Evolutionary conservation across 2,113 vertebrate species (phyloP).

Genomic region (Chamaea fasciata): DNA sequence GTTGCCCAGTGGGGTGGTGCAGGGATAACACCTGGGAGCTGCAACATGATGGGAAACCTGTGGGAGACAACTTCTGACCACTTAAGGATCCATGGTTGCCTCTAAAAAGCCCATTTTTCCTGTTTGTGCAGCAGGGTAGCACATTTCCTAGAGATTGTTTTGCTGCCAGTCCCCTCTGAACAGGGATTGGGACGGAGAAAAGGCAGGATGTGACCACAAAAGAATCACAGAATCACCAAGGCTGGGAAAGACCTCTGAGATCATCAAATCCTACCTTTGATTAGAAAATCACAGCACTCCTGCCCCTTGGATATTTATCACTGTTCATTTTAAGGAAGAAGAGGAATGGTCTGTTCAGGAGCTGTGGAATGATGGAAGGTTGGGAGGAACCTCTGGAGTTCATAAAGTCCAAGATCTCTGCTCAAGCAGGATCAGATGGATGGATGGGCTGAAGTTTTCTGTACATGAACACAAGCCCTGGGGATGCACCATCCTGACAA

Average conservation of each 20-base stretch:
- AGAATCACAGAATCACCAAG: not conserved
- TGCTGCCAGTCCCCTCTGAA: not conserved
- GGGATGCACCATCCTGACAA: not conserved
- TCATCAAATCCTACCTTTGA: not conserved
- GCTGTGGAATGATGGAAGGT: not conserved
- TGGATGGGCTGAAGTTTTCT: not conserved
- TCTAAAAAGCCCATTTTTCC: not conserved
- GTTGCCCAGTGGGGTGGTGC: not conserved
- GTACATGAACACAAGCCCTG: not conserved
- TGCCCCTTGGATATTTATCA: not conserved
- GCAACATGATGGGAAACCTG: not conserved
- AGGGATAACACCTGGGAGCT: not conserved
- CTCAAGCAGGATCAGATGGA: not conserved
- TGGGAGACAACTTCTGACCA: not conserved
- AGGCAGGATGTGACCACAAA: not conserved
- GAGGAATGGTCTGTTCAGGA: not conserved
- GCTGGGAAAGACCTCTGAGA: not conserved
- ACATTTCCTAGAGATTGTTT: not conserved
- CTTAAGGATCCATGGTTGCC: not conserved
- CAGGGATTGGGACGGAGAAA: not conserved
- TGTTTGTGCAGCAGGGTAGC: accelerated
- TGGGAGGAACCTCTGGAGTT: not conserved
- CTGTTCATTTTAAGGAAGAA: not conserved
- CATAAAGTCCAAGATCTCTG: not conserved
- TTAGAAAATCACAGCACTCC: not conserved